These are phyloP conservation scores for Drosophila azteca DNA, from an alignment of 1,140 invertebrate species.

Conservation along the genomic window DNA sequence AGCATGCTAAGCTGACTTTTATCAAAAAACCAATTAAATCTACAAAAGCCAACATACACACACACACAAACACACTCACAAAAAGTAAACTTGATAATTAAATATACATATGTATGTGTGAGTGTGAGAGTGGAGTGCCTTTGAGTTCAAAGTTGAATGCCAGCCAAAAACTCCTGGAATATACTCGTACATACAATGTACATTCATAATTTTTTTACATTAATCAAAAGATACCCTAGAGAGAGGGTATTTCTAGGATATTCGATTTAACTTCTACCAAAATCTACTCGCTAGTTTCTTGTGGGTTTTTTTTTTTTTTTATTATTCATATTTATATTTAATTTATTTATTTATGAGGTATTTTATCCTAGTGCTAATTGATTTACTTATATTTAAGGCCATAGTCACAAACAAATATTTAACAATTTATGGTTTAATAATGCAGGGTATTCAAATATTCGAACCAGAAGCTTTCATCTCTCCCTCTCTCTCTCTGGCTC, in stretches of 20 bases:
- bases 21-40: constrained; percentile 80
- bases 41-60: constrained; percentile 33
- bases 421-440: not conserved
- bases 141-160: constrained; percentile 66
- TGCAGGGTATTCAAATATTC: not conserved
- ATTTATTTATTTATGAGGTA: too few species aligned
- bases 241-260: too few species aligned
- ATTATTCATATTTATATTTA: too few species aligned
- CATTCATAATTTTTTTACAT: constrained; percentile 10
- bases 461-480: too few species aligned
- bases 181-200: constrained; percentile 12
- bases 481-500: not conserved
- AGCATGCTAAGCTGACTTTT: constrained; percentile 80
- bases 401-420: too few species aligned
- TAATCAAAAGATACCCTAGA: not conserved
- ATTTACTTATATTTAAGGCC: too few species aligned
- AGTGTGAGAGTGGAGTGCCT: constrained; percentile 37
- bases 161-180: constrained; percentile 29
- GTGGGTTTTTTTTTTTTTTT: too few species aligned
- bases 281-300: too few species aligned
- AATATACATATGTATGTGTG: constrained; percentile 35
- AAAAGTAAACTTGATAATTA: constrained; percentile 67
- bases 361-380: too few species aligned
- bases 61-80: constrained; percentile 13
- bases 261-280: too few species aligned